Evolutionary conservation across 2,888 invertebrate genomes (phyloP).

Genomic region (Papilio demoleus): DNA sequence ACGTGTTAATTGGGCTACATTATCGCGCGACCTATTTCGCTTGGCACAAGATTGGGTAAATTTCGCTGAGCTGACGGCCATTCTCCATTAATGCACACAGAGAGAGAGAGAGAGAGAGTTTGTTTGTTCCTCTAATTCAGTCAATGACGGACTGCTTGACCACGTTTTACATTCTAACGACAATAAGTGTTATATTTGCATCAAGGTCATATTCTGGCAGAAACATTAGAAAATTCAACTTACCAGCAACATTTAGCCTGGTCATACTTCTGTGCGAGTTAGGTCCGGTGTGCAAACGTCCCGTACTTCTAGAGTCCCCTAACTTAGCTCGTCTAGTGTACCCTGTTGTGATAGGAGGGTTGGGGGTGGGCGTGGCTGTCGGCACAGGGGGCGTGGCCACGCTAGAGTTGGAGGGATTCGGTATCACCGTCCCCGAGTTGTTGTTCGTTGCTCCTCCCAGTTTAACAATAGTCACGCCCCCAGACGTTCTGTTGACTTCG

Average conservation of each 20-base stretch:
- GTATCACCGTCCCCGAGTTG: slow-evolving; percentile 21
- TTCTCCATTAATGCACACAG: too few species aligned
- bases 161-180: too few species aligned
- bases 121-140: too few species aligned
- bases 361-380: slow-evolving; percentile 32
- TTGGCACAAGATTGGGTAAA: too few species aligned
- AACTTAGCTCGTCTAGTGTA: slow-evolving; percentile 86
- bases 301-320: slow-evolving; percentile 90
- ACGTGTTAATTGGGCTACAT: too few species aligned
- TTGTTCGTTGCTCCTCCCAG: slow-evolving; percentile 76
- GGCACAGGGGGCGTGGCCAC: slow-evolving; percentile 63
- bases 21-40: too few species aligned
- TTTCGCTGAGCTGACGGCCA: too few species aligned
- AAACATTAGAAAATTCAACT: slow-evolving; percentile 35
- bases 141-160: too few species aligned
- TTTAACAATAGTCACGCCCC: slow-evolving; percentile 91
- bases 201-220: too few species aligned
- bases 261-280: slow-evolving; percentile 92
- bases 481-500: slow-evolving; percentile 88
- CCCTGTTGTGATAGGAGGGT: slow-evolving; percentile 44
- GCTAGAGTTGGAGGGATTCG: slow-evolving; percentile 50
- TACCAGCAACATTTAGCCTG: slow-evolving; percentile 88
- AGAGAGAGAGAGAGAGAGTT: too few species aligned
- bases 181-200: too few species aligned
- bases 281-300: slow-evolving; percentile 87